Evolutionary conservation across 2,888 invertebrate species (phyloP).

Genomic region (Ophion slaviceki): DNA sequence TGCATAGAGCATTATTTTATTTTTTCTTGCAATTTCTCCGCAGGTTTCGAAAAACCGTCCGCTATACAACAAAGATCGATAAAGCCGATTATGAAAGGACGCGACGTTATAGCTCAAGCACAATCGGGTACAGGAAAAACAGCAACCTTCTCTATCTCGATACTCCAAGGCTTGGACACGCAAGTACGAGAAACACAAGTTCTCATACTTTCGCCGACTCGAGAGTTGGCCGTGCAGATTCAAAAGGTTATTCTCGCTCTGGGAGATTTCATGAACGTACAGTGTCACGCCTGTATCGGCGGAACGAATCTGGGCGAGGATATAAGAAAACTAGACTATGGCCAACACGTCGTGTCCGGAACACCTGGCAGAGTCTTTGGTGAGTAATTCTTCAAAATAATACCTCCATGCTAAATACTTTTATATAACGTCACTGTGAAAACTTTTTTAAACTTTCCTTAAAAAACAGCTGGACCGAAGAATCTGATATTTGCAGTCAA

Average conservation of each 20-base stretch:
- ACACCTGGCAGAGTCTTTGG: constrained; percentile 99
- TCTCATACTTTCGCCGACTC: constrained; percentile 96
- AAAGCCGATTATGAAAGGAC: constrained; percentile 97
- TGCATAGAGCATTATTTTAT: background rate
- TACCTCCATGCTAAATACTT: background rate
- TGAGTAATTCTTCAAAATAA: constrained; percentile 82
- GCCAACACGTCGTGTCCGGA: constrained; percentile 99
- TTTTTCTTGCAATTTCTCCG: constrained; percentile 59
- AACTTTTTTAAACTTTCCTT: too few species aligned
- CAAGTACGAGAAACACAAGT: constrained; percentile 97
- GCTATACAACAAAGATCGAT: constrained; percentile 99
- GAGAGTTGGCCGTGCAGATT: constrained; percentile 98
- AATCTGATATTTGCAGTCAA: too few species aligned
- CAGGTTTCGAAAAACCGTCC: constrained; percentile 99
- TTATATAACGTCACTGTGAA: too few species aligned
- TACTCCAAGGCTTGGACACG: constrained; percentile 96
- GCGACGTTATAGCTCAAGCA: constrained; percentile 99
- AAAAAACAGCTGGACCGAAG: too few species aligned
- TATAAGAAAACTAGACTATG: constrained; percentile 98
- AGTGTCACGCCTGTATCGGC: constrained; percentile 99
- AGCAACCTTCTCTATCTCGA: constrained; percentile 98
- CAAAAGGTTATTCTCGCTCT: constrained; percentile 97
- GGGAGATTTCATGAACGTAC: constrained; percentile 99
- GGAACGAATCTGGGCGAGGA: constrained; percentile 99
- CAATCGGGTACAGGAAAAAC: constrained; percentile 99